These are phyloP conservation scores for Onchidella celtica DNA, from an alignment of 2,888 invertebrate genomes.

Conservation along the genomic window DNA sequence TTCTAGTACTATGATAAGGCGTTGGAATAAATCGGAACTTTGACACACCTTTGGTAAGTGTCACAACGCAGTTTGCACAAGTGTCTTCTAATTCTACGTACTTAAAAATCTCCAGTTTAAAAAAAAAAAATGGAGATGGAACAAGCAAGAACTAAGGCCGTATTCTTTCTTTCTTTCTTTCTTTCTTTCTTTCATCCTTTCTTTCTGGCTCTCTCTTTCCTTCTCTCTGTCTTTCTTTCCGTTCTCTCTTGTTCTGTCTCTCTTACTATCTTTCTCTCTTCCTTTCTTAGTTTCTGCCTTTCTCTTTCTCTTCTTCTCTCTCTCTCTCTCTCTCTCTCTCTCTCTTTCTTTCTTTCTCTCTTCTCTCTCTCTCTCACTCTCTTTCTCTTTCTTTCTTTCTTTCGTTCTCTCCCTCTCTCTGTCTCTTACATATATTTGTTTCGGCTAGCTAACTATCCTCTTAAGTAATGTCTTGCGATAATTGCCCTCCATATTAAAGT, in stretches of 20 bases:
- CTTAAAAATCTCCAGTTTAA: too few species aligned
- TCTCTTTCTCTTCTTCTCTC: constrained; percentile 19
- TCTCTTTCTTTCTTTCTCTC: constrained; percentile 16
- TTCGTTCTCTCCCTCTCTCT: constrained; percentile 27
- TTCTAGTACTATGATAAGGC: too few species aligned
- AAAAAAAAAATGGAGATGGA: too few species aligned
- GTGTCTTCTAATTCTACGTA: too few species aligned
- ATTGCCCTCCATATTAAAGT: too few species aligned
- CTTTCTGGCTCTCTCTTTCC: neutral
- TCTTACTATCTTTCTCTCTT: neutral
- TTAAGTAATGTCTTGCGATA: too few species aligned
- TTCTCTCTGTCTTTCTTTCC: neutral
- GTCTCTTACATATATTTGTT: neutral
- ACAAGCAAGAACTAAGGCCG: too few species aligned
- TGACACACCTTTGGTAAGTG: too few species aligned
- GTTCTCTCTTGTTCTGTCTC: constrained; percentile 21
- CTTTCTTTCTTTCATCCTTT: constrained; percentile 15
- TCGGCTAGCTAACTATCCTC: too few species aligned
- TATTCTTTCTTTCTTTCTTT: neutral
- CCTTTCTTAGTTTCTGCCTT: neutral
- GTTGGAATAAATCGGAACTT: too few species aligned
- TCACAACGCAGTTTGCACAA: too few species aligned
- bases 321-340: neutral
- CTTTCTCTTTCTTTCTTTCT: neutral
- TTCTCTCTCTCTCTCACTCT: neutral